Percentiles rank a stretch among this genome's conserved stretches.
These are phyloP conservation scores for Pampus argenteus DNA, from an alignment of 2,797 vertebrate genomes.

Conservation along the genomic window DNA sequence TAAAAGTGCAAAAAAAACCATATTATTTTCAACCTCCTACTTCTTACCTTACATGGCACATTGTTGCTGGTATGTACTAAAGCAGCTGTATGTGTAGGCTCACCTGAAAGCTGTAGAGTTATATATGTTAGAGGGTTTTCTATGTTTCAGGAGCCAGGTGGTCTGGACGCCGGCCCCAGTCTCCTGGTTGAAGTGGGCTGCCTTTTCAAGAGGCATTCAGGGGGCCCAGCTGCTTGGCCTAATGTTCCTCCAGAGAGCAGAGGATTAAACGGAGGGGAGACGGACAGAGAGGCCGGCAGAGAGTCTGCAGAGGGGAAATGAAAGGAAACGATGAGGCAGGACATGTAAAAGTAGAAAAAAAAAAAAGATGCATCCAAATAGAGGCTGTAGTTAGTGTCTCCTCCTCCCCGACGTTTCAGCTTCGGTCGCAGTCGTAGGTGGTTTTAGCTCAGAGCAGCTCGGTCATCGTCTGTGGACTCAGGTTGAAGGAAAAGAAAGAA, in stretches of 20 bases:
- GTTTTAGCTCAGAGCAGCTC: too few relatives aligned
- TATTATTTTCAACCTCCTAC: too few relatives aligned
- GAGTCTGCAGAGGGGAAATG: constrained; percentile 19
- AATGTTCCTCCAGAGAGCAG: constrained; percentile 65
- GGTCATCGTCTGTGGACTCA: too few relatives aligned
- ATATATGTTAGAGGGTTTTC: background rate
- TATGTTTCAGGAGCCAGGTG: constrained; percentile 66
- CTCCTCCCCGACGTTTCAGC: too few relatives aligned
- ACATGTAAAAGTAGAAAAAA: background rate
- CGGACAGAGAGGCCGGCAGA: background rate
- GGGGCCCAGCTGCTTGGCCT: constrained; percentile 78
- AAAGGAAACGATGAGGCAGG: constrained; percentile 34
- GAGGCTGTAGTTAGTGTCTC: constrained; percentile 18
- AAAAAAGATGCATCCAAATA: constrained; percentile 16
- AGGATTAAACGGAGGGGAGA: constrained; percentile 64
- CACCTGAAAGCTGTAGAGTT: background rate
- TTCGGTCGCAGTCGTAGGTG: too few relatives aligned
- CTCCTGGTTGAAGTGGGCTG: constrained; percentile 50
- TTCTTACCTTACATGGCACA: too few relatives aligned
- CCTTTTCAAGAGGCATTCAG: constrained; percentile 66
- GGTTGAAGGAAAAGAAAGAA: too few relatives aligned
- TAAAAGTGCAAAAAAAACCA: too few relatives aligned
- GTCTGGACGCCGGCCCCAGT: constrained; percentile 36
- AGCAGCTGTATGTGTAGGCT: too few relatives aligned
- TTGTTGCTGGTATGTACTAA: too few relatives aligned